Evolutionary conservation across 1,140 invertebrate genomes (phyloP).

Genomic region (Ylistrum balloti): DNA sequence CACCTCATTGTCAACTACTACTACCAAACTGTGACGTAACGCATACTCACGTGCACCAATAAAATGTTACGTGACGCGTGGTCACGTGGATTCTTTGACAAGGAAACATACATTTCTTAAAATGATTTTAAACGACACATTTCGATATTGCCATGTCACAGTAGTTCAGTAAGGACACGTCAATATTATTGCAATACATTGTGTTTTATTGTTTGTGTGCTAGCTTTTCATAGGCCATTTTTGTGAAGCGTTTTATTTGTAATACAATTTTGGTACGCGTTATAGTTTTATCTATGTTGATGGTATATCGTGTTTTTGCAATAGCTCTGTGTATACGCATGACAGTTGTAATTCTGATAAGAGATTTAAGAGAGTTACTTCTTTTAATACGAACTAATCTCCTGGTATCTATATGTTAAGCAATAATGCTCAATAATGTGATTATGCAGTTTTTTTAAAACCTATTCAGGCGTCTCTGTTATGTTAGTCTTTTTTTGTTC

Average conservation of each 20-base stretch:
- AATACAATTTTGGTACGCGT: too few species aligned
- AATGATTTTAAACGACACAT: not conserved
- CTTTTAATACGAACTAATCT: too few species aligned
- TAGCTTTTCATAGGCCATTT: too few species aligned
- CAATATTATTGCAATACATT: not conserved
- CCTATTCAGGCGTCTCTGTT: too few species aligned
- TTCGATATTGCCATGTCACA: not conserved
- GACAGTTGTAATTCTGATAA: not conserved
- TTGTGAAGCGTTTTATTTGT: too few species aligned
- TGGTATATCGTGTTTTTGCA: not conserved
- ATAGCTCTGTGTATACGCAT: not conserved
- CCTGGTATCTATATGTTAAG: too few species aligned
- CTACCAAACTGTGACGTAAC: slow-evolving; percentile 5
- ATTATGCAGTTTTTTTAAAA: too few species aligned
- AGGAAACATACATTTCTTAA: not conserved
- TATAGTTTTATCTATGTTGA: too few species aligned
- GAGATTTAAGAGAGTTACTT: too few species aligned
- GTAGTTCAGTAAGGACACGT: not conserved
- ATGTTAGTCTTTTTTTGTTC: too few species aligned
- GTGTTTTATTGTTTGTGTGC: not conserved
- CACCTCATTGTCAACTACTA: not conserved
- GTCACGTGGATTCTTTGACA: not conserved
- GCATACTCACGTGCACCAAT: not conserved
- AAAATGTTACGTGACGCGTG: not conserved
- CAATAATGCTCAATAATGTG: too few species aligned